Evolutionary conservation across 2,797 vertebrate genomes (phyloP), one percentile per base, ranked within the genome.

Genomic region (Gymnothorax javanicus): DNA sequence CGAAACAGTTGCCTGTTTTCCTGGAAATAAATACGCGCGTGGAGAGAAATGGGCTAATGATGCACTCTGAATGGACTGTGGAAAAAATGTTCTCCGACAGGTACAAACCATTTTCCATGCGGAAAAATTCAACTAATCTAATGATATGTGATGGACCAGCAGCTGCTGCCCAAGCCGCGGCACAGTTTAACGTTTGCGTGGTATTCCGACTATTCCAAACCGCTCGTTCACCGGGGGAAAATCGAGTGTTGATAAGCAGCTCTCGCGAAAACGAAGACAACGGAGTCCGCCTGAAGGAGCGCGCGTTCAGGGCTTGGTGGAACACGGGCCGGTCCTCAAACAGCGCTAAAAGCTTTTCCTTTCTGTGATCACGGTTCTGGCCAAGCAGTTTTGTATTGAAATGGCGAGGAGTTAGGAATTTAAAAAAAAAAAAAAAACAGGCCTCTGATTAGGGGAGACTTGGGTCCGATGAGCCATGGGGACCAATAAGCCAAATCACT

Each of bases 341-440:
- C 94, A 93, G 86, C 94, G 92, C 93, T 92, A 93, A 93, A 93
- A 90, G 86, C 87, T 91, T 87, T 75, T 17, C 82, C 59, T 86
- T 92, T 92, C 94, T 95, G 91, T 88, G 91, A 94, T 94, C 95
- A 91, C 88, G 89, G 88, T 93, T 91, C 92, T 90, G 9, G 87
- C 69, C 54, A 87, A 86, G 60, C 85, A 88, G 92, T 96, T 92
- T 93, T 93, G 90, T 90, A 90, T 91, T 92, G 89, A 84, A 85
- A 71, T 84, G 82, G 85, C 77, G 85, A 86, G 85, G 87, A 89
- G 87, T 88, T 90, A 88, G 87, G 64, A 73, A 71, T n/a, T n/a
- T n/a, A 82, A 64, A 84, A 91, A 84, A 88, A 87, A 89, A 89
- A 88, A 90, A 84, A 81, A 54, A 43, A 43, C 33, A 43, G 33